Conservation (phyloP, 2,113 vertebrate species). For the Hemibagrus wyckioides region DNA sequence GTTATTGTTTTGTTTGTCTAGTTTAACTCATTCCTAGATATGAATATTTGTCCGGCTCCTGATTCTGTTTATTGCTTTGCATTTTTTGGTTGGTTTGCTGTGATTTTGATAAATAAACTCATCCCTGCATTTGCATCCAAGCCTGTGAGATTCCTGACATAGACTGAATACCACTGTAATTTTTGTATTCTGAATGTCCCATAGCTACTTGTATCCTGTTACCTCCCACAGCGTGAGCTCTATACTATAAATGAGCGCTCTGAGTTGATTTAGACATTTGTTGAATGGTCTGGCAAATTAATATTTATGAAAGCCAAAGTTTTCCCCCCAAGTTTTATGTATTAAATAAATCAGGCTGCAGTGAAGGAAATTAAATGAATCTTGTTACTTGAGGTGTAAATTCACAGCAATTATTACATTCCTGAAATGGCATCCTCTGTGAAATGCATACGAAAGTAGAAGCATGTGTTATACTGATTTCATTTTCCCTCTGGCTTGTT, state of each 20-base stretch:
- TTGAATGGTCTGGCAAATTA: constrained; percentile 12
- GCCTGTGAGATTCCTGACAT: neutral
- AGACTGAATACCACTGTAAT: neutral
- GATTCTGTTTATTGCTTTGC: neutral
- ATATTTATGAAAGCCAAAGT: constrained; percentile 6
- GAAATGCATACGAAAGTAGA: constrained; percentile 27
- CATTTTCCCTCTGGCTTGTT: constrained; percentile 33
- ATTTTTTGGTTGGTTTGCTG: neutral
- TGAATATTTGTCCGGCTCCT: neutral
- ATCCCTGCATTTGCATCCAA: neutral
- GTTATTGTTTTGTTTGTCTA: neutral
- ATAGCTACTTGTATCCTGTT: neutral
- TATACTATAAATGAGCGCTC: neutral
- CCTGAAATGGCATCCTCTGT: constrained; percentile 11
- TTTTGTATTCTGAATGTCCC: neutral
- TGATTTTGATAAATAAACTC: neutral
- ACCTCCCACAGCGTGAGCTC: neutral
- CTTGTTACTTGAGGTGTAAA: constrained; percentile 25
- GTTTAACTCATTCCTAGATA: neutral
- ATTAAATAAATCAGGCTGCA: constrained; percentile 12
- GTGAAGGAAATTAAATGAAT: constrained; percentile 20
- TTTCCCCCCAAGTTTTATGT: neutral
- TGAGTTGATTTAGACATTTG: constrained; percentile 2
- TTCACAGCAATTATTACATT: constrained; percentile 30
- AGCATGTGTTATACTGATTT: constrained; percentile 33